These are phyloP conservation scores for Nebria ingens DNA, from an alignment of 1,140 invertebrate species.

Conservation along the genomic window DNA sequence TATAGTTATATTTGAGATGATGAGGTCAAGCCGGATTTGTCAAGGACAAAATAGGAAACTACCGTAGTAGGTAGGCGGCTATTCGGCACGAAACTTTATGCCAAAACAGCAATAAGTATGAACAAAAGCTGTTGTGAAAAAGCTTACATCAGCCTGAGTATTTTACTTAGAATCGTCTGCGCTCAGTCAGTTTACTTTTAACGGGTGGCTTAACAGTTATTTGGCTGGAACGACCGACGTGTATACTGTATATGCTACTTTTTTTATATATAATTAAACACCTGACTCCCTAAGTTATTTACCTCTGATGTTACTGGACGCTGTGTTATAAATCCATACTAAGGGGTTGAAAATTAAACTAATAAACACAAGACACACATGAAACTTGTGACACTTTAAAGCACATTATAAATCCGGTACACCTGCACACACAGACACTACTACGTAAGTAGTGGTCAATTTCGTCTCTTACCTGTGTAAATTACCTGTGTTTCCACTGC, in stretches of 20 bases:
- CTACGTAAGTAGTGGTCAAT: conserved; percentile 5
- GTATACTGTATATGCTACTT: neutral
- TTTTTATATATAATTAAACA: neutral
- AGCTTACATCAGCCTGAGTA: neutral
- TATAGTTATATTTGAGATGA: neutral
- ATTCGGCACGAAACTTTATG: neutral
- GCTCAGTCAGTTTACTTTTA: conserved; percentile 4
- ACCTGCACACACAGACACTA: conserved; percentile 1
- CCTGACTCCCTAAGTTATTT: neutral
- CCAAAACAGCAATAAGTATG: neutral
- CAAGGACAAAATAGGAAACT: neutral
- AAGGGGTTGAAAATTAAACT: neutral
- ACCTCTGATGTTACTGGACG: neutral
- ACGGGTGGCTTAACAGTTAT: conserved; percentile 7
- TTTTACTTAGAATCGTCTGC: neutral
- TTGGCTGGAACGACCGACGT: conserved; percentile 3
- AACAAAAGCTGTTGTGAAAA: neutral
- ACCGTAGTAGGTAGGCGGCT: neutral
- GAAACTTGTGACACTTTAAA: neutral
- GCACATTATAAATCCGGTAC: conserved; percentile 1
- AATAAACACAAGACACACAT: neutral
- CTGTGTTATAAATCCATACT: neutral
- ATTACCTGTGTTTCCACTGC: neutral
- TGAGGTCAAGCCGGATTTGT: neutral
- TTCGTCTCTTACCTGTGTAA: conserved; percentile 6